Evolutionary conservation across 2,113 vertebrate species (phyloP).

Genomic region (Archocentrus centrarchus): DNA sequence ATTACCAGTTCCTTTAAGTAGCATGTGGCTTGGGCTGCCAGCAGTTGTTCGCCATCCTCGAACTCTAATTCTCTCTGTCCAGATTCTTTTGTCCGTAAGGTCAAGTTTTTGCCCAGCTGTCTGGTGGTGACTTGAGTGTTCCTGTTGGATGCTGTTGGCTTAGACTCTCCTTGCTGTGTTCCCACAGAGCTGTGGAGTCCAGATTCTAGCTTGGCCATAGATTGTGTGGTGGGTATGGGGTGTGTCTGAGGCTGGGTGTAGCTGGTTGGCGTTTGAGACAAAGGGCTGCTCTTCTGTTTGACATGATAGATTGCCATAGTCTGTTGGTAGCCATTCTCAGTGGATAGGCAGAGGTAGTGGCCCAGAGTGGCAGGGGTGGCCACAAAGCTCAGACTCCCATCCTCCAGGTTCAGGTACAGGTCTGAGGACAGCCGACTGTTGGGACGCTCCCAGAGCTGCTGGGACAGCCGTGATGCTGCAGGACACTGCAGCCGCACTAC

Average conservation of each 20-base stretch:
- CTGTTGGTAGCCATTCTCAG: conserved; percentile 77
- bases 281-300: conserved; percentile 61
- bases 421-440: conserved; percentile 68
- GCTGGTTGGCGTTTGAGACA: conserved; percentile 10
- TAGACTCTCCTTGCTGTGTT: neutral
- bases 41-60: conserved; percentile 11
- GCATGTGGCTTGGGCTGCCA: neutral
- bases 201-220: neutral
- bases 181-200: neutral
- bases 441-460: conserved; percentile 74
- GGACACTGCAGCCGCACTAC: conserved; percentile 78
- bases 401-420: conserved; percentile 71
- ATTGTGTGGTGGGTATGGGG: neutral
- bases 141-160: conserved; percentile 21
- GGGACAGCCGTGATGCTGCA: conserved; percentile 61
- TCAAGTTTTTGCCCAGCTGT: conserved; percentile 12
- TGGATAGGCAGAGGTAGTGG: conserved; percentile 74
- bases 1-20: conserved; percentile 79
- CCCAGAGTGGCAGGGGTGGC: conserved; percentile 77
- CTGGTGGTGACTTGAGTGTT: conserved; percentile 5
- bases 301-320: conserved; percentile 74
- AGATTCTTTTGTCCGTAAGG: neutral
- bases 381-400: conserved; percentile 76
- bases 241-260: neutral
- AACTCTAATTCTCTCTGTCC: neutral